Percentiles rank a stretch among this genome's conserved stretches.
Evolutionary conservation across 1,140 invertebrate species (phyloP).

Genomic region (Tenebrio molitor): DNA sequence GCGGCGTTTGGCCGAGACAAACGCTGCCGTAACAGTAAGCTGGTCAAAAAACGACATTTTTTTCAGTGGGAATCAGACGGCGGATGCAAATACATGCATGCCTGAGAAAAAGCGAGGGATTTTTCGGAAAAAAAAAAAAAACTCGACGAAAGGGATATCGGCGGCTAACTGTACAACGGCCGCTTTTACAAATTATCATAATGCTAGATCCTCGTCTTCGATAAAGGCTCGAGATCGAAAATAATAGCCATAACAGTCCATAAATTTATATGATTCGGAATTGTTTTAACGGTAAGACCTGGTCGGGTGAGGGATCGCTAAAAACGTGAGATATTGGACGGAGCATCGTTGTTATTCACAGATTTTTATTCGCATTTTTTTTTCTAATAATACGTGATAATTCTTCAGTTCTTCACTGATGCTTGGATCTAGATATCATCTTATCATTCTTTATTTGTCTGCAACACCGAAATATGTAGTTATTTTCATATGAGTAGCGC

Average conservation of each 20-base stretch:
- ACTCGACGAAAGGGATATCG: constrained; percentile 16
- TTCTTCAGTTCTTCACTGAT: too few species aligned
- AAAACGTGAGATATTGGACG: constrained; percentile 28
- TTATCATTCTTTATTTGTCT: too few species aligned
- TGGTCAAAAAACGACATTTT: constrained; percentile 14
- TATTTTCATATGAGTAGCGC: too few species aligned
- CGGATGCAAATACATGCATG: too few species aligned
- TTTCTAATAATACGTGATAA: too few species aligned
- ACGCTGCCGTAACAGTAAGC: constrained; percentile 1
- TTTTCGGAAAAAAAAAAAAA: neutral
- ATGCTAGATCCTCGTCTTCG: constrained; percentile 21
- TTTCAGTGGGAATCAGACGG: neutral
- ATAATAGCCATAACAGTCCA: constrained; percentile 27
- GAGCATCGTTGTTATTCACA: too few species aligned
- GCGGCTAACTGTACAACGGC: constrained; percentile 15
- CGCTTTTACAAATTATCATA: constrained; percentile 30
- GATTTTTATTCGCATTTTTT: too few species aligned
- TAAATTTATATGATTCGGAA: constrained; percentile 26
- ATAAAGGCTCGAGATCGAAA: constrained; percentile 31
- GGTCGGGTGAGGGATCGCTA: neutral
- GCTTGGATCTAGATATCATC: too few species aligned
- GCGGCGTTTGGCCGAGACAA: constrained; percentile 11
- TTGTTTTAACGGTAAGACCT: constrained; percentile 36
- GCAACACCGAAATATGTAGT: too few species aligned
- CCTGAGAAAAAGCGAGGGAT: too few species aligned